Conservation (phyloP, 2,797 vertebrate species). For the Sus cebifrons region DNA sequence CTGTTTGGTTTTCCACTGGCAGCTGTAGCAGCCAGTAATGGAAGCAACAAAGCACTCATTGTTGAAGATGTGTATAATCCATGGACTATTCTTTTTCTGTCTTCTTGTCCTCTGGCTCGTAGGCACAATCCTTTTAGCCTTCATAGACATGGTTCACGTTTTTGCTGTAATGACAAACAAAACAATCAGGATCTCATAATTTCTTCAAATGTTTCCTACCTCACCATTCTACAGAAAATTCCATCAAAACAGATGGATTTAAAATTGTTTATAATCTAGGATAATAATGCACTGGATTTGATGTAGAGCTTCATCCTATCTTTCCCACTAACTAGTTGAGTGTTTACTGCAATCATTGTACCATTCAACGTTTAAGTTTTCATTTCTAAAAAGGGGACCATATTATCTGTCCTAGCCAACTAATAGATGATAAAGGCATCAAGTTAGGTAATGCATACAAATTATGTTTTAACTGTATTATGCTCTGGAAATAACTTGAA, state of each 20-base stretch:
- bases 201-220: not conserved
- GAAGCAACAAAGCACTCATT: constrained; percentile 94
- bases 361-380: constrained; percentile 22
- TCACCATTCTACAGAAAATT: constrained; percentile 20
- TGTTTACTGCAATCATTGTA: not conserved
- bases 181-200: constrained; percentile 50
- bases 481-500: not conserved
- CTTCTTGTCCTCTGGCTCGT: not conserved
- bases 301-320: not conserved
- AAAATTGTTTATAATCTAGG: not conserved
- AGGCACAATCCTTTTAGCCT: not conserved
- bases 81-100: rapidly evolving
- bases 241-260: not conserved
- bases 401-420: not conserved
- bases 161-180: constrained; percentile 78
- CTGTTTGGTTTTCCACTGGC: constrained; percentile 94
- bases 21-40: constrained; percentile 95
- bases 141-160: constrained; percentile 54
- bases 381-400: not conserved
- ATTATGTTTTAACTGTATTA: not conserved
- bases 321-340: not conserved
- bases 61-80: not conserved
- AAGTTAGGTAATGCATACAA: not conserved
- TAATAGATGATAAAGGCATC: not conserved
- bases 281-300: not conserved